phyloP scores from a whole-genome alignment of 2,888 invertebrate species.

The Nasonia oneida region DNA sequence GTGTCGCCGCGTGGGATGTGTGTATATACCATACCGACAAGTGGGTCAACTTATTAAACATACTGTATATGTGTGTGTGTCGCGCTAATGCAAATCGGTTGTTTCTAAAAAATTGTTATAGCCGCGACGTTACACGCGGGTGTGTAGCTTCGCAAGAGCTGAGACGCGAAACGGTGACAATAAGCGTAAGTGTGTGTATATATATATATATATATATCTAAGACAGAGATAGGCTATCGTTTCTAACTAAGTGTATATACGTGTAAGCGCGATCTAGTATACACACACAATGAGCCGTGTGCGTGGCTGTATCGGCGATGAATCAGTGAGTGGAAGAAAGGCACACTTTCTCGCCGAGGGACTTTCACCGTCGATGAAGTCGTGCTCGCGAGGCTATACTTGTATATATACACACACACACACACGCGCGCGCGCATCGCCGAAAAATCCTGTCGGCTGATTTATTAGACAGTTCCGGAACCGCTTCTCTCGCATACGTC shows the following conservation, averaged over 20 bases:
- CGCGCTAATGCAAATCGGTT: neutral
- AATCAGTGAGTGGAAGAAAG: slow-evolving; percentile 78
- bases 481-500: slow-evolving; percentile 9
- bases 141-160: neutral
- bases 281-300: slow-evolving; percentile 58
- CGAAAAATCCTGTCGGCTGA: slow-evolving; percentile 69
- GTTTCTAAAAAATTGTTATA: neutral
- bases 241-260: slow-evolving; percentile 62
- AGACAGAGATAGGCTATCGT: slow-evolving; percentile 62
- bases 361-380: slow-evolving; percentile 79
- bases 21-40: neutral
- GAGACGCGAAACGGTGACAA: slow-evolving; percentile 22
- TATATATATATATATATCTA: neutral
- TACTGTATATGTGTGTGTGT: neutral
- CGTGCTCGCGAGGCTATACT: slow-evolving; percentile 59
- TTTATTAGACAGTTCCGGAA: slow-evolving; percentile 39
- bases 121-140: too few species aligned
- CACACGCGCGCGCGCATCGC: slow-evolving; percentile 44
- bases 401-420: slow-evolving; percentile 53
- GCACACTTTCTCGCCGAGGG: slow-evolving; percentile 77
- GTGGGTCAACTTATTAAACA: slow-evolving; percentile 50
- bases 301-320: slow-evolving; percentile 69
- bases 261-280: neutral
- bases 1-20: slow-evolving; percentile 6
- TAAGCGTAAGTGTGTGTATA: neutral